phyloP scores from a whole-genome alignment of 1,140 invertebrate species.

The Ceratosolen solmsi region DNA sequence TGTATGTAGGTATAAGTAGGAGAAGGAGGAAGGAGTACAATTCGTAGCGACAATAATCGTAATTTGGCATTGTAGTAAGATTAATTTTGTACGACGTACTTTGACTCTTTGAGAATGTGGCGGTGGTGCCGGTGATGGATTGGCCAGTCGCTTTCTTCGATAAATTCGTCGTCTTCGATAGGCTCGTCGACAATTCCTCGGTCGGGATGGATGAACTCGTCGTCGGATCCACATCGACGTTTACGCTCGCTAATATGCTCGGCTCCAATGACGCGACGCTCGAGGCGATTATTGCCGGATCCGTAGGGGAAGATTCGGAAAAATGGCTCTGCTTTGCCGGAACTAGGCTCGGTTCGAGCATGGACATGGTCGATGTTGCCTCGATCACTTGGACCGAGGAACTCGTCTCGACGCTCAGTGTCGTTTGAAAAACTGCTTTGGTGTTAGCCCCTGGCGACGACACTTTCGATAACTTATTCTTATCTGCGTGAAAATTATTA shows the following conservation, averaged over 20 bases:
- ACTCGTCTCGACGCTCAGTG: slow-evolving; percentile 68
- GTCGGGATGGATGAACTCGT: slow-evolving; percentile 62
- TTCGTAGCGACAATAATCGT: too few species aligned
- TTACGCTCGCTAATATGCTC: slow-evolving; percentile 55
- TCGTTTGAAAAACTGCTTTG: slow-evolving; percentile 61
- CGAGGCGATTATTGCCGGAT: slow-evolving; percentile 9
- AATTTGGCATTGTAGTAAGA: too few species aligned
- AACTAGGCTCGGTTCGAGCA: slow-evolving; percentile 58
- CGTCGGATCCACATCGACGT: slow-evolving; percentile 50
- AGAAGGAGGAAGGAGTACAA: too few species aligned
- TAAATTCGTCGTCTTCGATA: slow-evolving; percentile 53
- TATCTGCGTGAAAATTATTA: neutral
- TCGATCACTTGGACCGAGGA: slow-evolving; percentile 69
- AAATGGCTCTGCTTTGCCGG: slow-evolving; percentile 54
- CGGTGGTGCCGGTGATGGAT: slow-evolving; percentile 53
- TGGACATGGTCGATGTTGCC: slow-evolving; percentile 58
- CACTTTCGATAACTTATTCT: neutral
- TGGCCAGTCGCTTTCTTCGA: slow-evolving; percentile 53
- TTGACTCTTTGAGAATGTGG: slow-evolving; percentile 56
- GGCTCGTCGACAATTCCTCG: slow-evolving; percentile 59
- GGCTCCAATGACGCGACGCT: slow-evolving; percentile 58
- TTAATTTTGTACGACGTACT: too few species aligned
- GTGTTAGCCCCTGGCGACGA: slow-evolving; percentile 32
- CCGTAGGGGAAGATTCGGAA: slow-evolving; percentile 21
- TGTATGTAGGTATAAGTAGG: too few species aligned